Evolutionary conservation across 2,113 vertebrate species (phyloP).

Genomic region (Syngnathus typhle): DNA sequence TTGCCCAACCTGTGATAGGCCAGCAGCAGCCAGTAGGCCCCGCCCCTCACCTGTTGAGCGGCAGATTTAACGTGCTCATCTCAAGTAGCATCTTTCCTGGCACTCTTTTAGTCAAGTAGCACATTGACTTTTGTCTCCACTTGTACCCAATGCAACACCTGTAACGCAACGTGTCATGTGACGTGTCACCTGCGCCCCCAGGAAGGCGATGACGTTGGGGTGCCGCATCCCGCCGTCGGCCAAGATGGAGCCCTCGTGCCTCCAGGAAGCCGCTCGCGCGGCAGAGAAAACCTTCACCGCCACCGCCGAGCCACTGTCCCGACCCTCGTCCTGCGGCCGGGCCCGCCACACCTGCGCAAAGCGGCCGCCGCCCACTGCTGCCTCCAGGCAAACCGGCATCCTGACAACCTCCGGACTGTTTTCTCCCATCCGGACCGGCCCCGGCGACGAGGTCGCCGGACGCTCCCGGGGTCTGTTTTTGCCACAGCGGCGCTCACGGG

Average conservation of each 20-base stretch:
- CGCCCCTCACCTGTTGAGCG: conserved; percentile 60
- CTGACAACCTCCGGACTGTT: conserved; percentile 2
- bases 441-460: conserved; percentile 62
- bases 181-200: conserved; percentile 59
- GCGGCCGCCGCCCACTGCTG: conserved; percentile 81
- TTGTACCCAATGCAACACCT: no score
- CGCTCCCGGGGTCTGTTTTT: conserved; percentile 61
- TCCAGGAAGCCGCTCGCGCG: conserved; percentile 81
- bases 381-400: conserved; percentile 73
- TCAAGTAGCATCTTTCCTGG: no score
- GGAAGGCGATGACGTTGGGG: conserved; percentile 78
- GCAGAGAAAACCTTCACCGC: conserved; percentile 85
- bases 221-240: conserved; percentile 77
- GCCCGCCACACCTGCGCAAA: conserved; percentile 83
- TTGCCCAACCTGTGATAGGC: conserved; percentile 83
- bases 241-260: conserved; percentile 79
- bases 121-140: no score
- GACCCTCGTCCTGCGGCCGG: conserved; percentile 64
- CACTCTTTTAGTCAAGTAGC: no score
- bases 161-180: neutral
- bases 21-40: conserved; percentile 82
- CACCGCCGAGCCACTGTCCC: conserved; percentile 65
- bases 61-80: no score
- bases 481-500: conserved; percentile 68
- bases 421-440: conserved; percentile 49